These are phyloP conservation scores for Aethina tumida DNA, from an alignment of 1,140 invertebrate species.

Conservation along the genomic window DNA sequence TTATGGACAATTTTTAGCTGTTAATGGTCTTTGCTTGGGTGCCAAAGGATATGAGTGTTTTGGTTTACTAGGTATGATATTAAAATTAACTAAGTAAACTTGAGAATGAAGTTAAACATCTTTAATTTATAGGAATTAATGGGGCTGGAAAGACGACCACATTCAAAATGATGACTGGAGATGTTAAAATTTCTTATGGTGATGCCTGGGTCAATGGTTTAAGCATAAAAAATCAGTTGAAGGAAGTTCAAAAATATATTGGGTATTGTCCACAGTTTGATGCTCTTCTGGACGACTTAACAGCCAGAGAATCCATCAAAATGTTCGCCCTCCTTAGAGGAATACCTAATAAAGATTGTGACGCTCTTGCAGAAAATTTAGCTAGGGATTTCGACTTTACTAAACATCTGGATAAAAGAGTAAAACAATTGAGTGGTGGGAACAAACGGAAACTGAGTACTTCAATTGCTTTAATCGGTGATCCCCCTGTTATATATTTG, in stretches of 20 bases:
- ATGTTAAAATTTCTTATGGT: conserved; percentile 43
- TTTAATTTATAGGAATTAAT: too few species aligned
- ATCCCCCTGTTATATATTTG: conserved; percentile 78
- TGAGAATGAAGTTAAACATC: too few species aligned
- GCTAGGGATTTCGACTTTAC: conserved; percentile 40
- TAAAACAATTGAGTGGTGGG: conserved; percentile 71
- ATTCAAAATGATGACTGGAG: conserved; percentile 85
- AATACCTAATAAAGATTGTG: conserved; percentile 40
- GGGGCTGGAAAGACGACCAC: conserved; percentile 71
- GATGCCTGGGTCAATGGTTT: conserved; percentile 34
- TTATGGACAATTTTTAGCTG: conserved; percentile 57
- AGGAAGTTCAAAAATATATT: conserved; percentile 47
- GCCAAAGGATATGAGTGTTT: conserved; percentile 65
- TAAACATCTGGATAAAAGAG: conserved; percentile 44
- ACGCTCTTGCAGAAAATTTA: conserved; percentile 31
- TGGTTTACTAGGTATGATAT: conserved; percentile 78
- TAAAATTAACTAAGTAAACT: too few species aligned
- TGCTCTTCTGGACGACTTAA: conserved; percentile 71
- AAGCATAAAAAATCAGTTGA: conserved; percentile 43
- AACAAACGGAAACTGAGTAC: conserved; percentile 93
- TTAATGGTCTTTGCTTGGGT: conserved; percentile 59
- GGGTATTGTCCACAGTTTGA: conserved; percentile 81
- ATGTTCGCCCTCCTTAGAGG: conserved; percentile 71
- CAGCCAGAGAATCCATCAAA: conserved; percentile 64
- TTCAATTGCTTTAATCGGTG: conserved; percentile 83